These are phyloP conservation scores for Aporophyla nigra DNA, from an alignment of 2,888 invertebrate genomes.

Conservation along the genomic window DNA sequence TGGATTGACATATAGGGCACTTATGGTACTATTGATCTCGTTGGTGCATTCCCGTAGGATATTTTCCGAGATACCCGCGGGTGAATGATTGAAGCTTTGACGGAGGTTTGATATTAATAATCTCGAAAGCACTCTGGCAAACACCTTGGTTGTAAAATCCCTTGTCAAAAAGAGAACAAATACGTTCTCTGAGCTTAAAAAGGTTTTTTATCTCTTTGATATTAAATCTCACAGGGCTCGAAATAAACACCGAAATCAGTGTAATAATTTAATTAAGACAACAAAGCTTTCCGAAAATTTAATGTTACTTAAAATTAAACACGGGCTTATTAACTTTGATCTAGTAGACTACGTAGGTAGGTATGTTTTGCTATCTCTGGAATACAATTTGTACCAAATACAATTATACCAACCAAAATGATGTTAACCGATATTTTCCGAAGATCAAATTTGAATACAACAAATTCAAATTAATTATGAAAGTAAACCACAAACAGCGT, in stretches of 20 bases:
- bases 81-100: background rate
- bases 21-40: too few relatives aligned
- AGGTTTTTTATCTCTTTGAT: background rate
- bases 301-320: background rate
- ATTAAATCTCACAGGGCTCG: background rate
- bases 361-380: background rate
- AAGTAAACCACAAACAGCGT: background rate
- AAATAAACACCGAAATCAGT: constrained; percentile 11
- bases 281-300: background rate
- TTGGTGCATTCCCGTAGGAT: too few relatives aligned
- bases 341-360: background rate
- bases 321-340: constrained; percentile 14
- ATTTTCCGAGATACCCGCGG: too few relatives aligned
- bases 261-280: constrained; percentile 2
- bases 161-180: background rate
- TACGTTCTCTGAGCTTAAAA: background rate
- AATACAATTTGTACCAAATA: constrained; percentile 22
- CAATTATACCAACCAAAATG: background rate
- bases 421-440: constrained; percentile 6
- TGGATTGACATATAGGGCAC: too few relatives aligned
- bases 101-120: background rate
- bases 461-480: constrained; percentile 18
- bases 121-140: background rate
- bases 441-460: constrained; percentile 8
- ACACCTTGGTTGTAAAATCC: background rate